Conservation (phyloP, 2,113 vertebrate genomes). For the Carettochelys insculpta region DNA sequence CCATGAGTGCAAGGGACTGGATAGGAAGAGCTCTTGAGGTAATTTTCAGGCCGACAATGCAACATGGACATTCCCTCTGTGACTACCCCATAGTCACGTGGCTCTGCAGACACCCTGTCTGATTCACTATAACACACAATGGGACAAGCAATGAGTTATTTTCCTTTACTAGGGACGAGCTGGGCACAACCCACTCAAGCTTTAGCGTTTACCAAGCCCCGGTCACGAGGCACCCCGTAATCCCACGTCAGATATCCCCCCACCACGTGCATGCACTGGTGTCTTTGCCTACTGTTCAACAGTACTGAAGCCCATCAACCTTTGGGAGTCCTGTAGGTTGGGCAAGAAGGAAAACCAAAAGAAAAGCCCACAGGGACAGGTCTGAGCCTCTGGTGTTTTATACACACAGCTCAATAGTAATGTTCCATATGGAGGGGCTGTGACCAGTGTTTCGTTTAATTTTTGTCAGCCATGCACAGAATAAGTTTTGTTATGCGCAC, state of each 20-base stretch:
- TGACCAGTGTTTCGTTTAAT: too few relatives aligned
- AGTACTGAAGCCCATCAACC: neutral
- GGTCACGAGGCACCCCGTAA: neutral
- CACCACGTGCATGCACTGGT: neutral
- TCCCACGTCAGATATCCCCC: constrained; percentile 17
- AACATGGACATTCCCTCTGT: constrained; percentile 11
- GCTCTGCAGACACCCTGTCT: neutral
- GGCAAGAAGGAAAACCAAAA: neutral
- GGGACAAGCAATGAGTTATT: constrained; percentile 6
- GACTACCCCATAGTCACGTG: neutral
- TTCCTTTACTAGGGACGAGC: constrained; percentile 39
- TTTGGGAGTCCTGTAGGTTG: neutral
- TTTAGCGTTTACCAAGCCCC: neutral
- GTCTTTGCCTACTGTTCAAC: neutral
- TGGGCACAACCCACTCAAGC: neutral
- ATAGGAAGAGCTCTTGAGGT: too few relatives aligned
- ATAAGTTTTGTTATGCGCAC: too few relatives aligned
- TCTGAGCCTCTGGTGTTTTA: neutral
- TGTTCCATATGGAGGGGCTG: neutral
- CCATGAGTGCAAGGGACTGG: too few relatives aligned
- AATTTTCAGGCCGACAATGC: too few relatives aligned
- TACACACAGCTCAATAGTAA: neutral
- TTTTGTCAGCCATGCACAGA: too few relatives aligned
- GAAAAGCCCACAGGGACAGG: neutral
- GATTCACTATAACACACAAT: neutral